These are phyloP conservation scores for Scelioninae gen. 1 DNA, from an alignment of 2,888 invertebrate species.

Conservation along the genomic window DNA sequence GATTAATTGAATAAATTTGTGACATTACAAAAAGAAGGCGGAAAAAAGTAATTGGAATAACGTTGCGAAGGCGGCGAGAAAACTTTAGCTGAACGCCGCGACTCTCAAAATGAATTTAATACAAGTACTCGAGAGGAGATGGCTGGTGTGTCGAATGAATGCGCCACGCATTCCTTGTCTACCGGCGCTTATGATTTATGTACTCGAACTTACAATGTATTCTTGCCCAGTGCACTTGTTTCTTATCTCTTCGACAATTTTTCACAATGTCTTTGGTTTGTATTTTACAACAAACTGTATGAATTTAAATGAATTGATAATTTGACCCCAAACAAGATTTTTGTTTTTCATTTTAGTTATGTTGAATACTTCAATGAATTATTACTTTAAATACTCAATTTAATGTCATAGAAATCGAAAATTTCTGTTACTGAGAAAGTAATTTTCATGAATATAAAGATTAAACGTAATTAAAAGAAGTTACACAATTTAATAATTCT, in stretches of 20 bases:
- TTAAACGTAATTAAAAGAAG: no score
- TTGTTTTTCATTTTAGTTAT: no score
- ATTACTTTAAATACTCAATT: no score
- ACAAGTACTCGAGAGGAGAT: conserved; percentile 60
- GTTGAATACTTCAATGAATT: no score
- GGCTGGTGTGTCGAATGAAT: conserved; percentile 72
- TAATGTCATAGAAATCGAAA: no score
- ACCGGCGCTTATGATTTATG: conserved; percentile 76
- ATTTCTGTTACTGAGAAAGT: no score
- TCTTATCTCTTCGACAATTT: not conserved
- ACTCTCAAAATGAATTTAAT: conserved; percentile 67
- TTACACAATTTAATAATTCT: no score
- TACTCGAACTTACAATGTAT: conserved; percentile 58
- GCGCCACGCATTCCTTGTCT: conserved; percentile 75
- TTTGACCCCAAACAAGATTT: no score
- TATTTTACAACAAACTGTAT: not conserved
- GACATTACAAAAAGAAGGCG: no score
- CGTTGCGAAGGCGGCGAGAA: conserved; percentile 64
- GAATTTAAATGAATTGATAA: not conserved
- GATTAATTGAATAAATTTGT: no score
- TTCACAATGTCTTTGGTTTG: conserved; percentile 7
- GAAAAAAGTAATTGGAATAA: conserved; percentile 63
- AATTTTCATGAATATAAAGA: no score
- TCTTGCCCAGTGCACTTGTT: conserved; percentile 51
- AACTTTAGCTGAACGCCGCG: conserved; percentile 54